Conservation (phyloP, 2,113 vertebrate genomes). For the Podocnemis expansa region DNA sequence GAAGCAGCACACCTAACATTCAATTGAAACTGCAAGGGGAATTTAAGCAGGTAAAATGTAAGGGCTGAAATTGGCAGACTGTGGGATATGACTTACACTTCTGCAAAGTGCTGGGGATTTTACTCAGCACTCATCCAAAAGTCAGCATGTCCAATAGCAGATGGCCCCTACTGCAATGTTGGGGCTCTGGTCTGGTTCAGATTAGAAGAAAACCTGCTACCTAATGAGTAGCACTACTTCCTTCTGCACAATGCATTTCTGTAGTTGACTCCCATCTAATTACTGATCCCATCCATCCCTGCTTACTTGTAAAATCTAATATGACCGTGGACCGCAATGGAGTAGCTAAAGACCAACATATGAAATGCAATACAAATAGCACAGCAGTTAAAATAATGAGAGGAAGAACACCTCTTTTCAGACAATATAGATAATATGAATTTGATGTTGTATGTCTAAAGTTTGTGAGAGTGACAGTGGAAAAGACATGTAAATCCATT, state of each 20-base stretch:
- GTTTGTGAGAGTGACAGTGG: constrained; percentile 6
- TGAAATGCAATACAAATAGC: background rate
- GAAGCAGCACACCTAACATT: background rate
- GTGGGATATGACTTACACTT: background rate
- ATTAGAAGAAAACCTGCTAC: background rate
- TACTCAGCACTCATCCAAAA: background rate
- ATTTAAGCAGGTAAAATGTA: background rate
- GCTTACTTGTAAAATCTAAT: constrained; percentile 19
- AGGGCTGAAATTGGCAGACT: background rate
- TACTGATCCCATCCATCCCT: constrained; percentile 1
- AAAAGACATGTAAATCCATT: constrained; percentile 37
- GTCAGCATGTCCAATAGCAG: background rate
- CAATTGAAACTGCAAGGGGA: background rate
- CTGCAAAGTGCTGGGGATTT: background rate
- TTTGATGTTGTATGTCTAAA: constrained; percentile 10
- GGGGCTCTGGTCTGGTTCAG: background rate
- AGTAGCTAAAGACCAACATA: background rate
- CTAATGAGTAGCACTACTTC: constrained; percentile 18
- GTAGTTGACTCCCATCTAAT: constrained; percentile 10
- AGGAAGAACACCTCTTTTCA: background rate
- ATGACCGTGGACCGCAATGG: background rate
- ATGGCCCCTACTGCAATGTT: background rate
- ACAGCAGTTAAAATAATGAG: background rate
- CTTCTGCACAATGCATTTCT: constrained; percentile 46
- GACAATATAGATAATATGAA: background rate